Base-by-base conservation (phyloP, 2,797 vertebrate genomes). In the Tadarida brasiliensis region DNA sequence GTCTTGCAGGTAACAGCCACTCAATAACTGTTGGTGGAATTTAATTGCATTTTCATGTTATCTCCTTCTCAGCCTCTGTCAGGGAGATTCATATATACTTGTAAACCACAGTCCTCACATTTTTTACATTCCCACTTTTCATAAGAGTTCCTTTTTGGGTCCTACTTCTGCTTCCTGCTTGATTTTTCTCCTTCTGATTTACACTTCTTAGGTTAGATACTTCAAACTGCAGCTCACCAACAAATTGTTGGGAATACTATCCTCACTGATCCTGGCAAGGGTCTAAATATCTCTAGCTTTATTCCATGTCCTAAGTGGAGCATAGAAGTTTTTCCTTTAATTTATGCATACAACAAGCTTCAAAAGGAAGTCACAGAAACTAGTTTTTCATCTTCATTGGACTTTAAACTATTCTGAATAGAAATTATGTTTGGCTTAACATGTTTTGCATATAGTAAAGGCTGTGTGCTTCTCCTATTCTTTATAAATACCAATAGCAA, bases 371-470 rank as follows among this genome's bases (percentile, higher is more conserved):
- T 88, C 71, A 77, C 22, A 85, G 71, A 92, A 90, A 30, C 51
- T 49, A 91, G n/a, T 87, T 94, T 97, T 96, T 95, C 28, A 85
- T 87, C 35, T 95, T 76, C 76, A 51, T 87, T 96, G 89, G 26
- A 85, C 80, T 96, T 96, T 76, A 95, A 96, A 89, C 20, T 89
- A 56, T 76, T 94, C 82, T 97, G 93, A 97, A 95, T 82, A 93
- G 94, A 93, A 97, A 71, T 91, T 95, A 94, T 96, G 85, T 94
- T 97, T 96, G 92, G 39, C 51, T 96, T 96, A 92, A 70, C 67
- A 70, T 74, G 56, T 91, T 97, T 87, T 96, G 56, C 94, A 91
- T 95, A 95, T 20, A 95, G 85, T 94, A 94, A 95, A 97, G 33
- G 28, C 65, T 65, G 70, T 80, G 15, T 20, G 1, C 30, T 88